Percentiles rank a stretch among this genome's conserved stretches.
phyloP scores from a whole-genome alignment of 2,888 invertebrate species.

The Agonopterix subpropinquella region DNA sequence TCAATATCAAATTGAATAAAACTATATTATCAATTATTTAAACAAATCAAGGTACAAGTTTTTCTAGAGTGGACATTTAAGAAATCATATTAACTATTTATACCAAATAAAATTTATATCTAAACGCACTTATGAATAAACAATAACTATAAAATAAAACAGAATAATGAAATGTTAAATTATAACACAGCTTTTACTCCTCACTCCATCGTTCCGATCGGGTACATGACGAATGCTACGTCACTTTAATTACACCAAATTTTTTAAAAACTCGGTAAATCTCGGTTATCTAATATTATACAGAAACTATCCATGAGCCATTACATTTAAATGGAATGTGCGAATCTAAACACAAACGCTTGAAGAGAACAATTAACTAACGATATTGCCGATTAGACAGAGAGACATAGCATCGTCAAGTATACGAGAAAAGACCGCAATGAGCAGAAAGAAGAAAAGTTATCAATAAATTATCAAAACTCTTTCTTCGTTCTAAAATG shows the following conservation, averaged over 20 bases:
- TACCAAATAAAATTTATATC: slow-evolving; percentile 72
- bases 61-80: slow-evolving; percentile 58
- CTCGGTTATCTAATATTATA: slow-evolving; percentile 31
- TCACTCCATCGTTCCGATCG: slow-evolving; percentile 53
- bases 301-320: slow-evolving; percentile 45
- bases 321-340: slow-evolving; percentile 69
- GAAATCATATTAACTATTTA: slow-evolving; percentile 58
- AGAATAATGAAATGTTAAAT: slow-evolving; percentile 73
- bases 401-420: slow-evolving; percentile 66
- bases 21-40: slow-evolving; percentile 51
- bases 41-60: slow-evolving; percentile 72
- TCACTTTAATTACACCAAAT: slow-evolving; percentile 22
- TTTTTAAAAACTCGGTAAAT: slow-evolving; percentile 10
- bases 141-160: slow-evolving; percentile 74
- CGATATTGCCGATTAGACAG: slow-evolving; percentile 22
- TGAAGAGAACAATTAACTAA: slow-evolving; percentile 9
- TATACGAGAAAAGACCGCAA: slow-evolving; percentile 54
- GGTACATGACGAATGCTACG: slow-evolving; percentile 61
- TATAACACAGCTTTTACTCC: slow-evolving; percentile 72
- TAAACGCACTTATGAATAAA: slow-evolving; percentile 70
- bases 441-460: slow-evolving; percentile 49
- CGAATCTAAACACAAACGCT: slow-evolving; percentile 21
- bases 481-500: slow-evolving; percentile 40
- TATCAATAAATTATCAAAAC: slow-evolving; percentile 47
- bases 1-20: slow-evolving; percentile 61